Conservation (phyloP, 2,888 invertebrate genomes). For the Julus scandinavius region DNA sequence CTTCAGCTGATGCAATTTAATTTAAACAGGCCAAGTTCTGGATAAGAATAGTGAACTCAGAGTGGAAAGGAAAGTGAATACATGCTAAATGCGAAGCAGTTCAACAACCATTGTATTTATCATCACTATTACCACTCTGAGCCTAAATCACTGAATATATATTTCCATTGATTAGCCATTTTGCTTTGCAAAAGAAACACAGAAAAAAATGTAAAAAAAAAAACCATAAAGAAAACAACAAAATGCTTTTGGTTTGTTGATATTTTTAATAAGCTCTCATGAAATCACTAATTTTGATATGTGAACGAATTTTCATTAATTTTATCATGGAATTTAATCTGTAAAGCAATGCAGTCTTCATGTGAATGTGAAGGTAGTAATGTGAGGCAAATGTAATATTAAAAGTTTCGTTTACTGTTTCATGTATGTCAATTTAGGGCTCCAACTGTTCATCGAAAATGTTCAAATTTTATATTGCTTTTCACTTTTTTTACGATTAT, state of each 20-base stretch:
- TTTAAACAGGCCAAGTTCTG: not conserved
- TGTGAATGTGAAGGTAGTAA: not conserved
- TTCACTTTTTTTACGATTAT: not conserved
- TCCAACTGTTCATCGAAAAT: not conserved
- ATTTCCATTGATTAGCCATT: not conserved
- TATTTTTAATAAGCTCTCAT: not conserved
- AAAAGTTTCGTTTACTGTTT: not conserved
- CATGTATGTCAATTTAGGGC: not conserved
- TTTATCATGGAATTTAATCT: not conserved
- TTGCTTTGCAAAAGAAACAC: not conserved
- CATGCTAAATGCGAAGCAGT: not conserved
- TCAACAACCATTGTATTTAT: constrained; percentile 1
- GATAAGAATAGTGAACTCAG: not conserved
- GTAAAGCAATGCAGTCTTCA: not conserved
- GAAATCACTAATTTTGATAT: not conserved
- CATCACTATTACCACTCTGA: not conserved
- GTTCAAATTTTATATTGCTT: not conserved
- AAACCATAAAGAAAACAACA: not conserved
- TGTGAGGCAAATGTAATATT: not conserved
- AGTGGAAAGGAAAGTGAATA: not conserved
- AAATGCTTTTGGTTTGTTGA: not conserved
- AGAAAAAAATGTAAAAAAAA: not conserved
- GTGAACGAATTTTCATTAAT: not conserved
- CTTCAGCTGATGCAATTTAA: not conserved
- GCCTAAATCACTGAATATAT: not conserved